A percentile compares a stretch with the other conserved stretches of the same genome.
Evolutionary conservation across 1,140 invertebrate genomes (phyloP).

Genomic region (Cardiocondyla obscurior): DNA sequence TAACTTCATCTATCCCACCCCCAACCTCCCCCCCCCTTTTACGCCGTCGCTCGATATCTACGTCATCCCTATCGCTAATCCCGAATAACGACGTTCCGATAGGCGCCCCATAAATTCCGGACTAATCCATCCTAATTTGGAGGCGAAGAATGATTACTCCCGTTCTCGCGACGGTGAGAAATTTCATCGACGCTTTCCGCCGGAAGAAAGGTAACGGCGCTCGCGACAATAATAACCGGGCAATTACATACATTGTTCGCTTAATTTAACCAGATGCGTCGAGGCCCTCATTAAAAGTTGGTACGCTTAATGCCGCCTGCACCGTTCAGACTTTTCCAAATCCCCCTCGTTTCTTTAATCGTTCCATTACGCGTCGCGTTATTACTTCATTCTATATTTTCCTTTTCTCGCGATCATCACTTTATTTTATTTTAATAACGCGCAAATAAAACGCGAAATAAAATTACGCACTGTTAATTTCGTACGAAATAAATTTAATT

Average conservation of each 20-base stretch:
- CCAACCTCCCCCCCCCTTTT: too few relatives aligned
- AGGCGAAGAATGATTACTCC: too few relatives aligned
- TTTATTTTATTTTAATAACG: neutral
- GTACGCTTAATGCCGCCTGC: neutral
- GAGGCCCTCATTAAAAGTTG: constrained; percentile 14
- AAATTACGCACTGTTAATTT: constrained; percentile 13
- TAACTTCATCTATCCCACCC: constrained; percentile 39
- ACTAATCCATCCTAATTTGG: constrained; percentile 17
- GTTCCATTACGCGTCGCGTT: neutral
- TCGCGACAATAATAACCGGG: neutral
- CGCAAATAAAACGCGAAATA: constrained; percentile 2
- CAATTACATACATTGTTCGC: constrained; percentile 6
- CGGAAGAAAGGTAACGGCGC: neutral
- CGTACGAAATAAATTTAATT: too few relatives aligned
- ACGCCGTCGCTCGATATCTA: neutral
- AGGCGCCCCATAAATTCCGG: constrained; percentile 22
- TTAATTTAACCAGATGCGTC: constrained; percentile 3
- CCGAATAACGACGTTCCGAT: constrained; percentile 21
- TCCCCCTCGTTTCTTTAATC: neutral
- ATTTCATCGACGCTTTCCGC: neutral
- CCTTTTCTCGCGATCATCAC: too few relatives aligned
- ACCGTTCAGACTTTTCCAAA: neutral
- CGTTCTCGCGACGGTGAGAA: neutral
- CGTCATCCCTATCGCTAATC: constrained; percentile 35
- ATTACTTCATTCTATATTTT: neutral